A percentile compares a stretch with the other conserved stretches of the same genome.
These are phyloP conservation scores for Gerosis bhagava DNA, from an alignment of 2,888 invertebrate genomes.

Conservation along the genomic window DNA sequence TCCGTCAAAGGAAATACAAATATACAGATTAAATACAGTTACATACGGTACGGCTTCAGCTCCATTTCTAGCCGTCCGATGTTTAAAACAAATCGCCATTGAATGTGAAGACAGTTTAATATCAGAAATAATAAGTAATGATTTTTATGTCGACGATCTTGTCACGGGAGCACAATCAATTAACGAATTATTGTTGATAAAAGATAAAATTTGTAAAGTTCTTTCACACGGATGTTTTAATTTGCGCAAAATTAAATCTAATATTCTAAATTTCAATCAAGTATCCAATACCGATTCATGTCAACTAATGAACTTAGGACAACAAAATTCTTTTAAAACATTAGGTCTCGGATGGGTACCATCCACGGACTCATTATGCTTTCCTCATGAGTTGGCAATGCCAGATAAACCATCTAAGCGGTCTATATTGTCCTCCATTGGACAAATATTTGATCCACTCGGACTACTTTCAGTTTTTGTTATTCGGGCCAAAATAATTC, in stretches of 20 bases:
- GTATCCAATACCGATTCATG: too few species aligned
- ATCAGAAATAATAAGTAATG: too few species aligned
- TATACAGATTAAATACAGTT: constrained; percentile 32
- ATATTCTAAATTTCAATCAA: too few species aligned
- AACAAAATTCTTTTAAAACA: too few species aligned
- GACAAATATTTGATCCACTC: constrained; percentile 36
- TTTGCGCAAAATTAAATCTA: too few species aligned
- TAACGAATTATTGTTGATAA: constrained; percentile 1
- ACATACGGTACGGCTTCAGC: constrained; percentile 35
- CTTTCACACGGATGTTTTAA: constrained; percentile 23
- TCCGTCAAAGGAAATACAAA: neutral
- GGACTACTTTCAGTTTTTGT: too few species aligned
- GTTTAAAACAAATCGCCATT: constrained; percentile 30
- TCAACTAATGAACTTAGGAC: too few species aligned
- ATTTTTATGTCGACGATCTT: constrained; percentile 37
- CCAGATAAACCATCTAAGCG: constrained; percentile 22
- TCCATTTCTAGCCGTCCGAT: constrained; percentile 33
- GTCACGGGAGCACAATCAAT: constrained; percentile 30
- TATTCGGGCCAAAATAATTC: constrained; percentile 28
- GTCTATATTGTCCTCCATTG: constrained; percentile 28
- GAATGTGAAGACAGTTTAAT: constrained; percentile 31
- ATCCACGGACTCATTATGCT: constrained; percentile 24
- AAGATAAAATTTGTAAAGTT: neutral
- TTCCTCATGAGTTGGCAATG: too few species aligned
- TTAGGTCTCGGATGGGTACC: too few species aligned